Conservation (phyloP, 1,140 invertebrate genomes). For the Sweltsa coloradensis region DNA sequence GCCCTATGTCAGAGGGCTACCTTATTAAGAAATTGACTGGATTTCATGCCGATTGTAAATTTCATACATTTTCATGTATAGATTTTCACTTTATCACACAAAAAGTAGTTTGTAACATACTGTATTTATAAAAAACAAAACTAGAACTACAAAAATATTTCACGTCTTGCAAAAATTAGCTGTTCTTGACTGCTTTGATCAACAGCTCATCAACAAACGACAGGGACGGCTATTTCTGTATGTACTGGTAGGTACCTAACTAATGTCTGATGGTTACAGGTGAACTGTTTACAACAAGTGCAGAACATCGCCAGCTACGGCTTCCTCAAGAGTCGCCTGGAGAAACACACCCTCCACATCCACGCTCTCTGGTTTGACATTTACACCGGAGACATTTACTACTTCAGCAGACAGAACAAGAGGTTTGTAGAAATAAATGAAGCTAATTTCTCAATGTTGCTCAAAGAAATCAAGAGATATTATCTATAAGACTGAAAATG, state of each 20-base stretch:
- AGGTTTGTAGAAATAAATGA: constrained; percentile 76
- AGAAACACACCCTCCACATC: constrained; percentile 71
- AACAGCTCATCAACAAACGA: too few species aligned
- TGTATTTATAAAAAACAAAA: too few species aligned
- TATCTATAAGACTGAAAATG: too few species aligned
- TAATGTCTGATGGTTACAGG: constrained; percentile 37
- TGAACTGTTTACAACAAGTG: constrained; percentile 87
- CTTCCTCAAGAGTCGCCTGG: constrained; percentile 73
- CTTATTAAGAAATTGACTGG: too few species aligned
- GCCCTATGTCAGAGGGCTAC: too few species aligned
- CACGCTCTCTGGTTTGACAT: constrained; percentile 97
- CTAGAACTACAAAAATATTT: constrained; percentile 6
- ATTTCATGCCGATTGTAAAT: too few species aligned
- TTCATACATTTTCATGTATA: too few species aligned
- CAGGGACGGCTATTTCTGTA: neutral
- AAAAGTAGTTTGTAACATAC: too few species aligned
- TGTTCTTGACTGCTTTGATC: too few species aligned
- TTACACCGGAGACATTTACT: constrained; percentile 90
- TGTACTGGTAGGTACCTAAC: too few species aligned
- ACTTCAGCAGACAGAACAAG: constrained; percentile 76
- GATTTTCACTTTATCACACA: too few species aligned
- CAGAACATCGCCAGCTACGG: constrained; percentile 91
- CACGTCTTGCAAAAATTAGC: too few species aligned
- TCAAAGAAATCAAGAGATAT: constrained; percentile 64
- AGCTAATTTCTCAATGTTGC: constrained; percentile 53